phyloP scores from a whole-genome alignment of 37 sponge, comb jelly and placozoan species.

The Chondrilla cf. caribensis region DNA sequence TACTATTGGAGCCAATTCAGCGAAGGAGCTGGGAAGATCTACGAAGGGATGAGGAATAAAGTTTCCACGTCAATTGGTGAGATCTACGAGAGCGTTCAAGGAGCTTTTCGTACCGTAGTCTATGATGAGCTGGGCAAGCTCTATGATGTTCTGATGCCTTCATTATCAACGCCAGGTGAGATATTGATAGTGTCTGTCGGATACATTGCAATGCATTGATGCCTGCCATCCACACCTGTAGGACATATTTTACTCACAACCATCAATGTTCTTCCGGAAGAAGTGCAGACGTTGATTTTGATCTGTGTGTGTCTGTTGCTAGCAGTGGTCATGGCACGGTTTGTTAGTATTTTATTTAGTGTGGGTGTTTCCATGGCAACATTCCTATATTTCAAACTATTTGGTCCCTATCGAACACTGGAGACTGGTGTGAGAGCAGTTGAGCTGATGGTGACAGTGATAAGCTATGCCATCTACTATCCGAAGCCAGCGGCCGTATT shows the following conservation, averaged over 20 bases:
- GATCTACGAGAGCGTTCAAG: not conserved
- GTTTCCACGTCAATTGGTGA: not conserved
- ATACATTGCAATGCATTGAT: too few species aligned
- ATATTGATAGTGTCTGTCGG: too few species aligned
- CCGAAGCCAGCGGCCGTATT: not conserved
- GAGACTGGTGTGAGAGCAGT: not conserved
- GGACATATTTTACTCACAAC: not conserved
- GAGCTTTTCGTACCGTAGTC: not conserved
- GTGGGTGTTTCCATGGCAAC: not conserved
- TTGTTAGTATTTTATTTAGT: not conserved
- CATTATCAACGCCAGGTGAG: not conserved
- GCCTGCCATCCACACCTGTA: too few species aligned
- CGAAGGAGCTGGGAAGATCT: not conserved
- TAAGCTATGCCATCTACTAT: not conserved
- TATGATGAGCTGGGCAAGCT: slow-evolving; percentile 7
- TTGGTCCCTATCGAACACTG: not conserved
- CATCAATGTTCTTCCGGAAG: not conserved
- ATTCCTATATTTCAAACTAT: not conserved
- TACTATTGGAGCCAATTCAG: too few species aligned
- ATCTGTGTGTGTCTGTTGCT: not conserved
- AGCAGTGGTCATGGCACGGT: not conserved
- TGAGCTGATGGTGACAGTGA: not conserved
- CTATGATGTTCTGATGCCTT: not conserved
- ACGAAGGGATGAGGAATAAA: not conserved
- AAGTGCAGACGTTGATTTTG: not conserved